Evolutionary conservation across 92 coral and sea anemone genomes (phyloP), one percentile per base, ranked within the genome.

Genomic region (Nematostella vectensis): DNA sequence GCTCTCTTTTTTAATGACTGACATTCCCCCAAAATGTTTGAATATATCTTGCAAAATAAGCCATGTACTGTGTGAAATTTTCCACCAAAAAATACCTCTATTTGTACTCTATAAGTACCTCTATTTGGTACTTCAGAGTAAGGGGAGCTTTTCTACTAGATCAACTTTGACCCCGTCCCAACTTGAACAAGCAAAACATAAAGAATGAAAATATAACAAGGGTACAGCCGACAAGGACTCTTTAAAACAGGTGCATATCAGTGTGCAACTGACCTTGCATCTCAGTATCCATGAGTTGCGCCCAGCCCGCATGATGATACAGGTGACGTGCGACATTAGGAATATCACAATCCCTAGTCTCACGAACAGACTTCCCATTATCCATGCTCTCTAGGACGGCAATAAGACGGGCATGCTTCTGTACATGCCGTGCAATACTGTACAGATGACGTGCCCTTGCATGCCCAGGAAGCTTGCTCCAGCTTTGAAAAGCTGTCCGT

Each of bases 281-380:
- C 61, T 91, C 93, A 0, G 96, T 77, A 17, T 91, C 96, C 98
- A 91, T 86, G 36, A 91, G 66, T 54, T 91, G 91, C 1, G 98
- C 98, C 98, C 98, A 91, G 1, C 98, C 98, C 19, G 98, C 96
- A 68, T 91, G 88, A 48, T 91, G 88, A 71, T 91, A 91, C 48
- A 91, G 55, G 48, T 91, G 98, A 11, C 98, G 59, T 21, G 79
- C 83, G 20, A 91, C 98, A 74, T 77, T 86, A n/a, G 94, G 98
- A 0, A 91, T 58, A 44, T 91, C 98, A 50, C 96, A 80, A 29
- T 91, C 98, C 18, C 98, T 73, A 2, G 94, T 77, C 67, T 91
- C 98, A 48, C 98, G 52, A 58, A 91, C 82, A 28, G 98, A 78
- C 58, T 91, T 91, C 2, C 98, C 98, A 63, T 91, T 91, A 36